Conservation (phyloP, 2,797 vertebrate species). For the Meriones psammophilus region DNA sequence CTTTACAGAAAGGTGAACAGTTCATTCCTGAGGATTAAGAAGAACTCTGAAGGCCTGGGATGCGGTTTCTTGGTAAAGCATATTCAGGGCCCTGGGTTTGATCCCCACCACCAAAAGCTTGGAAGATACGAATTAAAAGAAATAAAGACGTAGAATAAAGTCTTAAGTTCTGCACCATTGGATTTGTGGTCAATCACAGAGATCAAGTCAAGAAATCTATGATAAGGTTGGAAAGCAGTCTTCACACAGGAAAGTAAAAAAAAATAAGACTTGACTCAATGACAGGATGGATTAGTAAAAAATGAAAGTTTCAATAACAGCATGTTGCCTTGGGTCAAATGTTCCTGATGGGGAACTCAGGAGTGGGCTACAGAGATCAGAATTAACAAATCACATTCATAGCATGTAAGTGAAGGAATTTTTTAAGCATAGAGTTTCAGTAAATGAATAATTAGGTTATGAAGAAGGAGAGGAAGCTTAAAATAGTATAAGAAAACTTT, state of each 20-base stretch:
- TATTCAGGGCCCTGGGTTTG: background rate
- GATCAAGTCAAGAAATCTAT: background rate
- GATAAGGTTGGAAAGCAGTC: background rate
- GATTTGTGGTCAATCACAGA: background rate
- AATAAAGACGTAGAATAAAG: background rate
- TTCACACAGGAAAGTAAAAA: background rate
- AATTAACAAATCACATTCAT: background rate
- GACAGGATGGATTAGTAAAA: background rate
- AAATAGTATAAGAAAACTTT: background rate
- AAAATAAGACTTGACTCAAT: background rate
- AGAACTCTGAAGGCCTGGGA: background rate
- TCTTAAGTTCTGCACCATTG: background rate
- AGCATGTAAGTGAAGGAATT: background rate
- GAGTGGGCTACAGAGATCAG: background rate
- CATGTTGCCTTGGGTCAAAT: background rate
- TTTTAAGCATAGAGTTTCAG: background rate
- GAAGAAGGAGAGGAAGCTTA: background rate
- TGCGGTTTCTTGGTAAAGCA: background rate
- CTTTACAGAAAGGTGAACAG: background rate
- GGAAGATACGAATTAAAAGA: background rate
- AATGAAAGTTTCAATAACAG: background rate
- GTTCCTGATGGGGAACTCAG: background rate
- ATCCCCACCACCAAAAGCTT: too few relatives aligned
- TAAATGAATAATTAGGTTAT: background rate
- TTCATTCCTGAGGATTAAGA: slow-evolving; percentile 16